These are phyloP conservation scores for Petrolisthes manimaculis DNA, from an alignment of 2,888 invertebrate species.

Conservation along the genomic window DNA sequence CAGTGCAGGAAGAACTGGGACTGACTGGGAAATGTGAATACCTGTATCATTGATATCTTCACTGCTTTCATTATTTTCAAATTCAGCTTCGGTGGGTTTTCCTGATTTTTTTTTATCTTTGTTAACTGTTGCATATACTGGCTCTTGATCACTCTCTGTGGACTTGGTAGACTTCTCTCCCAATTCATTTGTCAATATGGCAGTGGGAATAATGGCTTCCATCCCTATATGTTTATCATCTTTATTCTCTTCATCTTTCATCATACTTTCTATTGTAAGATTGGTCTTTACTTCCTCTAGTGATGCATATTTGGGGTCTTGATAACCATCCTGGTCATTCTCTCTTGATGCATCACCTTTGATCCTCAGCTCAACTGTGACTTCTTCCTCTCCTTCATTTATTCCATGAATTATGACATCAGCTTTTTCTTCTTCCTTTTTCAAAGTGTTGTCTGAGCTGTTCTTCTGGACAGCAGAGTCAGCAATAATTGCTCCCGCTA, in stretches of 20 bases:
- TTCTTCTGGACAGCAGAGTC: neutral
- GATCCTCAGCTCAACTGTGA: neutral
- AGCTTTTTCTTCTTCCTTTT: conserved; percentile 4
- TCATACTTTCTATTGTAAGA: neutral
- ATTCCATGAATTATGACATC: neutral
- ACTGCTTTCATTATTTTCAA: neutral
- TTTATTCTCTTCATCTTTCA: neutral
- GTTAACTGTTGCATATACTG: conserved; percentile 22
- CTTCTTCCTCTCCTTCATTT: neutral
- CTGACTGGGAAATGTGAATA: neutral
- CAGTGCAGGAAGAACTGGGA: neutral
- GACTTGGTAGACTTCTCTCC: neutral
- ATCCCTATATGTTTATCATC: neutral
- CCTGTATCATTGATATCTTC: neutral
- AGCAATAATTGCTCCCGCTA: neutral
- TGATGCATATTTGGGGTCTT: conserved; percentile 4
- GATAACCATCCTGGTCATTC: neutral
- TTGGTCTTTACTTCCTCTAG: conserved; percentile 14
- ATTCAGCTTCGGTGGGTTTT: neutral
- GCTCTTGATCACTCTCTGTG: neutral
- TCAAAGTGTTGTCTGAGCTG: neutral
- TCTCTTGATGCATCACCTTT: neutral
- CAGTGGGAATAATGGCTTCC: neutral
- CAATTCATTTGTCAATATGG: neutral
- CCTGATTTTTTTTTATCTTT: conserved; percentile 15